These are phyloP conservation scores for Thaleichthys pacificus DNA, from an alignment of 2,797 vertebrate genomes.

Conservation along the genomic window DNA sequence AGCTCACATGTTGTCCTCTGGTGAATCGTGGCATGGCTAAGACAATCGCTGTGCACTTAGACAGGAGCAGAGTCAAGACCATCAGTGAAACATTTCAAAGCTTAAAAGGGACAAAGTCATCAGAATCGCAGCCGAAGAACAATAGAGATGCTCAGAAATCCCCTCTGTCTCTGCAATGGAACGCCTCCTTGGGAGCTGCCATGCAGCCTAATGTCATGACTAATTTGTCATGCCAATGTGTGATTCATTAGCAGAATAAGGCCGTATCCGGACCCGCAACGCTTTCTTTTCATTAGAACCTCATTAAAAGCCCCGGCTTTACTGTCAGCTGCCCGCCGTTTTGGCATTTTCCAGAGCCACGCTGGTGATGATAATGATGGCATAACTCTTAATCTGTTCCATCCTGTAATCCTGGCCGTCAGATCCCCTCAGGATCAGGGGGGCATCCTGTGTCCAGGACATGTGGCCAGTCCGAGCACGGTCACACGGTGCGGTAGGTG, in stretches of 20 bases:
- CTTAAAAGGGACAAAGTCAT: no score
- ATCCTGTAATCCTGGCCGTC: conserved; percentile 1
- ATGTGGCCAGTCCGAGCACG: no score
- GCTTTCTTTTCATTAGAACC: conserved; percentile 20
- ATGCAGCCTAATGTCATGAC: conserved; percentile 11
- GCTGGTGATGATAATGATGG: background rate
- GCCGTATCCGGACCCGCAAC: conserved; percentile 11
- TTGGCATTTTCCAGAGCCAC: background rate
- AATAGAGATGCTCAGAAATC: background rate
- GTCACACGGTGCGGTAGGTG: no score
- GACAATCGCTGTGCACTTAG: background rate
- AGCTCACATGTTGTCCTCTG: background rate
- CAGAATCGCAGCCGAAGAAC: background rate
- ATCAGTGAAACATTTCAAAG: no score
- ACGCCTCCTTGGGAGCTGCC: conserved; percentile 6
- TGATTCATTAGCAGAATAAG: conserved; percentile 19
- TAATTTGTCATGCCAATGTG: conserved; percentile 26
- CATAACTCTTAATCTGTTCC: conserved; percentile 5
- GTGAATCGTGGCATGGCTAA: background rate
- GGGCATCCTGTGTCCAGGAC: background rate
- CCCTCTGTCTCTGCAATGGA: background rate
- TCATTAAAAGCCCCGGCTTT: conserved; percentile 22
- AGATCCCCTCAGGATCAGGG: background rate
- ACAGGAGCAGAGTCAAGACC: no score
- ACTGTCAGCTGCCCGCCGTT: conserved; percentile 21